Base-by-base conservation (phyloP, 2,113 vertebrate species). In the Cyanistes caeruleus region DNA sequence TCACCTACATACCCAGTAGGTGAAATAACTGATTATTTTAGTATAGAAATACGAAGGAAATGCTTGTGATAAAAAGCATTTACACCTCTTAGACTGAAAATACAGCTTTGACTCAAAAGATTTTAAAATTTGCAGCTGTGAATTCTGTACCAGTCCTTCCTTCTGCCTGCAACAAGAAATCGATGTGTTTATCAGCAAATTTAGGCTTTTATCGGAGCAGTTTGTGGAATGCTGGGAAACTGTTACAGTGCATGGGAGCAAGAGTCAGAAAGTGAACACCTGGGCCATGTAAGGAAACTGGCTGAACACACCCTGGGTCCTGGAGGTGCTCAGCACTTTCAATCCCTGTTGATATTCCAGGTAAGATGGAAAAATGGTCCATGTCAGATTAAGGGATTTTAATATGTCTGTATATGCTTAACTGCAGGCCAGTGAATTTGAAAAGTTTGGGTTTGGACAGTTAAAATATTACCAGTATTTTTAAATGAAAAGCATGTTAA, bases 131-230 rank as follows among this genome's bases (percentile, higher is more conserved):
- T 10, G 0, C 27, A 56, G 10, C 31, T 52, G 0, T n/a, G 55
- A 24, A 15, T 77, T 88, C 72, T 56, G 13, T 79, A 28, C 16
- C 12, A 23, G 5, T 27, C 12, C 4, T 75, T 84, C 25, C 25
- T 84, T 84, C n/a, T 72, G 5, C n/a, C 37, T 93, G 74, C 79
- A 84, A 84, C 17, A 72, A 48, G 13, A 87, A 91, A 41, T 65
- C 0, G 0, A 15, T 84, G 13, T 84, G 44, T 49, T 75, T 79
- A 76, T 64, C 3, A 21, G 28, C 1, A 2, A 37, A 74, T 37
- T 86, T 23, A 18, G 33, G 43, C 53, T 86, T 0, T 0, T 79
- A 10, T 69, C 23, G 35, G 24, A 59, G 56, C 12, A 20, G 73
- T 84, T 31, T 79, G 25, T 0, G 2, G n/a, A 73, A 35, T 0